Evolutionary conservation across 2,797 vertebrate species (phyloP), one percentile per base, ranked within the genome.

Genomic region (Antrozous pallidus): DNA sequence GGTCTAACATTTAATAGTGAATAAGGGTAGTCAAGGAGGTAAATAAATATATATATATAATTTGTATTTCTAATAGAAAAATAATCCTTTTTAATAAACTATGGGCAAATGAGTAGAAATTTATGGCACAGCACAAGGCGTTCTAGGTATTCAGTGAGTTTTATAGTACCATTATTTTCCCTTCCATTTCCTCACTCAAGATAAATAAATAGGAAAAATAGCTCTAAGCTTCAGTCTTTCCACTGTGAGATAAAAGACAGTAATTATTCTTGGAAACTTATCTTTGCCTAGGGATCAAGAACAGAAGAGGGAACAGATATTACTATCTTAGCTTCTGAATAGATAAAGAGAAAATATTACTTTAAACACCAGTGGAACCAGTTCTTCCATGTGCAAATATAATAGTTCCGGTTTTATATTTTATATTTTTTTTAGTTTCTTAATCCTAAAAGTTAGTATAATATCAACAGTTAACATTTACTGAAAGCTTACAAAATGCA

Each of bases 121-220:
- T 88, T 45, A 81, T 71, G 38, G 28, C 83, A 65, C 31, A 65
- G 13, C 24, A 78, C 45, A 80, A 14, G 8, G 47, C 73, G 49
- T 90, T 80, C 24, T 78, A 84, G 61, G 49, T 80, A 96, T 51
- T 45, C 63, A 87, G 87, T 58, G 77, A 81, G 67, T 91, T 93
- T 95, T 87, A 95, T 90, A 58, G 61, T 26, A 54, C 18, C 36
- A 78, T 94, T 91, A 85, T 82, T 88, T 89, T 67, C 85, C 56
- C 89, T 40, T 49, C 73, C 42, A 95, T 79, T 95, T 58, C 85
- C 51, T 78, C 38, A 95, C 73, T 73, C 79, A 89, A 89, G 65
- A 90, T 86, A 94, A 95, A 96, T 88, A 94, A 86, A 87, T 54
- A 77, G 84, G 67, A 33, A 87, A 94, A 95, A 93, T 82, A 95